Conservation (phyloP, 2,888 invertebrate species). For the Harpalus rufipes region DNA sequence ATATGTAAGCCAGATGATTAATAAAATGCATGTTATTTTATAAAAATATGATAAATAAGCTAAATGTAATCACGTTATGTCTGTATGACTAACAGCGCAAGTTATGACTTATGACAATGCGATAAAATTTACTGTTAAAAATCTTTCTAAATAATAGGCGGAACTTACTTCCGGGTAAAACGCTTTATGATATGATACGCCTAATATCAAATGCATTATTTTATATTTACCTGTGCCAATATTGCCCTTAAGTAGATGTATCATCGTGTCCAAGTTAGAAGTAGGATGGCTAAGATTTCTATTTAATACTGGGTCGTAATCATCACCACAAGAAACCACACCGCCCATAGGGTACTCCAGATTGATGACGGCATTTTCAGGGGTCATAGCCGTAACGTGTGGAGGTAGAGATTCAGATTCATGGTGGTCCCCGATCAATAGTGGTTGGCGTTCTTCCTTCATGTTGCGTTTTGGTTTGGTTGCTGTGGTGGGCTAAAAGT, state of each 20-base stretch:
- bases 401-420: constrained; percentile 64
- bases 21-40: too few relatives aligned
- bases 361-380: constrained; percentile 68
- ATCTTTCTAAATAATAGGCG: too few relatives aligned
- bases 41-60: too few relatives aligned
- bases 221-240: constrained; percentile 73
- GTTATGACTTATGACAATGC: too few relatives aligned
- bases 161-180: too few relatives aligned
- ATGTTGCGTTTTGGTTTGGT: constrained; percentile 75
- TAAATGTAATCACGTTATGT: too few relatives aligned
- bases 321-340: constrained; percentile 68
- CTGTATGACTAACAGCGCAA: too few relatives aligned
- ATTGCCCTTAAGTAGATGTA: constrained; percentile 86
- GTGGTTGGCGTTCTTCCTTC: constrained; percentile 86
- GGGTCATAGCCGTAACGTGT: constrained; percentile 67
- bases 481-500: constrained; percentile 17
- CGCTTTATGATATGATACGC: too few relatives aligned
- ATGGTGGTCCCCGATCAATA: constrained; percentile 78
- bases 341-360: constrained; percentile 61
- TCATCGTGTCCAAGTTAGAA: constrained; percentile 88
- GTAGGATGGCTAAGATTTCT: constrained; percentile 88
- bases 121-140: too few relatives aligned
- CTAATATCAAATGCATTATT: background rate
- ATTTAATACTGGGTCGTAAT: constrained; percentile 83
- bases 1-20: too few relatives aligned